Percentiles rank a stretch among this genome's conserved stretches.
These are phyloP conservation scores for Phyllostomus discolor DNA, from an alignment of 2,113 vertebrate species.

Conservation along the genomic window DNA sequence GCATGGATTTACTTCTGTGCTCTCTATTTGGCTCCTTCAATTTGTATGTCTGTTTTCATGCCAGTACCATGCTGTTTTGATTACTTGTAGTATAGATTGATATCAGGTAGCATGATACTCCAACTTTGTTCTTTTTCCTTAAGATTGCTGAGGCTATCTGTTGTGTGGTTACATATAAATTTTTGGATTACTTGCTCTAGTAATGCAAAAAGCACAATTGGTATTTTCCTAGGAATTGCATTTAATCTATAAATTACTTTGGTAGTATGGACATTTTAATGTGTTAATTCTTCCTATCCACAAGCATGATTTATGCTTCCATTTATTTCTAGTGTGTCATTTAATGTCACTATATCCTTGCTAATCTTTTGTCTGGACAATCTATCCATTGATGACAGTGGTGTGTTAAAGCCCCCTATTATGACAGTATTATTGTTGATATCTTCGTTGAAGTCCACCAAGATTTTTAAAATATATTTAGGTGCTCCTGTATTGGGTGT, in stretches of 20 bases:
- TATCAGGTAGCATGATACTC: neutral
- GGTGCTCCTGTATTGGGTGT: too few relatives aligned
- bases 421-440: too few relatives aligned
- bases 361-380: too few relatives aligned
- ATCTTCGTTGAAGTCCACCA: too few relatives aligned
- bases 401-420: too few relatives aligned
- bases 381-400: too few relatives aligned
- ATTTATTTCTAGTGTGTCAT: neutral
- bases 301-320: neutral
- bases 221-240: neutral
- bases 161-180: neutral
- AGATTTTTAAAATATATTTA: too few relatives aligned
- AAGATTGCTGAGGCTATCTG: neutral
- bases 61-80: neutral
- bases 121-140: neutral
- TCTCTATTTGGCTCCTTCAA: too few relatives aligned
- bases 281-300: neutral
- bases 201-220: neutral
- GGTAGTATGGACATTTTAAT: neutral
- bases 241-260: neutral
- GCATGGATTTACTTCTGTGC: too few relatives aligned
- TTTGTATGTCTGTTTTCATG: neutral
- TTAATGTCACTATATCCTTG: too few relatives aligned
- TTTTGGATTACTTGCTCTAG: neutral
- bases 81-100: neutral